Base-by-base conservation (phyloP, 2,888 invertebrate species). In the Polydesmus complanatus region DNA sequence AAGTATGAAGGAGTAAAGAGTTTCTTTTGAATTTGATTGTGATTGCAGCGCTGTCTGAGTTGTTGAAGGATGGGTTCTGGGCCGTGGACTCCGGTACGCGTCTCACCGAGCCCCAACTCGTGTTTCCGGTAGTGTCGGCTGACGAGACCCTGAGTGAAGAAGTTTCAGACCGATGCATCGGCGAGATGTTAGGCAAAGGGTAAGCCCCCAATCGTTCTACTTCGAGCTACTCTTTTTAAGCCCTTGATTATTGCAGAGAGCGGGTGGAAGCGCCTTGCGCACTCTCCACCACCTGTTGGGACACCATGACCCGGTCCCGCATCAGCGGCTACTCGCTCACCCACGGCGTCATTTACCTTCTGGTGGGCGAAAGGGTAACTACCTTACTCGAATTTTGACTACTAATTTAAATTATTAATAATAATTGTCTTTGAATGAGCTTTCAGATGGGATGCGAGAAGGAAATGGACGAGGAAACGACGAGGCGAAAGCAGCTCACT, bases 261-360 rank as follows among this genome's bases (percentile, higher is more conserved):
- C 37, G 14, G 14, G 5, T 37, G 37, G 37, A 37, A 37, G 37
- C 14, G 8, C 60, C 60, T 23, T 60, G 60, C 23, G 21, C 37
- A 3, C 19, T 48, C 14, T 47, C 60, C 18, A 54, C 54, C 27
- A 3, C 11, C 2, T 60, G 60, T 23, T 60, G 60, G 60, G 25
- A 23, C 22, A 11, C 22, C 1, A 53, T 54, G 60, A 54, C 60
- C 11, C 22, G n/a, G 27, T 21, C 54, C 18, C 14, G 52, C 18
- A 21, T n/a, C 23, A 57, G 25, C 11, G 23, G 18, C 3, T 61
- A 61, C 26, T 22, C 52, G 5, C 61, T 61, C 8, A 57, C 57
- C 14, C 61, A 61, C 48, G 27, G 57, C 56, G 19, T 61, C 25
- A 26, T 61, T 25, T 61, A 50, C 56, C 25, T 61, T n/a, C 51